Conservation (phyloP, 2,888 invertebrate species). For the Caenorhabditis virilis region DNA sequence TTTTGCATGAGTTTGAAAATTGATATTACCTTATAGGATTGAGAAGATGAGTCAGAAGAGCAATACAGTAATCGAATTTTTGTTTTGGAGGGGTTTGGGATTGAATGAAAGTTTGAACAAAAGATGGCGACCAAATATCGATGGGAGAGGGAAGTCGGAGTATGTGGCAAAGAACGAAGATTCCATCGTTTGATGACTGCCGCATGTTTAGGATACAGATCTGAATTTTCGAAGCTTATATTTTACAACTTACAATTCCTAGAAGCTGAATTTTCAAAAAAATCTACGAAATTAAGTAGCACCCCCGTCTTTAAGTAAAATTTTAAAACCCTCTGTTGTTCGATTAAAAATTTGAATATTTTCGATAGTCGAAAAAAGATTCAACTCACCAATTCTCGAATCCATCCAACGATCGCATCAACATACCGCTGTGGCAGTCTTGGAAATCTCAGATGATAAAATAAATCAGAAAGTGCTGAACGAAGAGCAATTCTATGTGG, state of each 20-base stretch:
- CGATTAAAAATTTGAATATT: background rate
- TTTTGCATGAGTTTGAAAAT: background rate
- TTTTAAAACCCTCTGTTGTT: no score
- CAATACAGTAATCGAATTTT: conserved; percentile 61
- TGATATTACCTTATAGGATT: conserved; percentile 52
- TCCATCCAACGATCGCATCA: conserved; percentile 59
- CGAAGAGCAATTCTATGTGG: conserved; percentile 23
- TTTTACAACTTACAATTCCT: no score
- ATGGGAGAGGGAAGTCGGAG: conserved; percentile 62
- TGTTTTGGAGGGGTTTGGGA: conserved; percentile 41
- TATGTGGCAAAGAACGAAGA: conserved; percentile 61
- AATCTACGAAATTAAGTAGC: no score
- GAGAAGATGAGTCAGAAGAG: conserved; percentile 58
- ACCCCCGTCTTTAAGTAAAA: no score
- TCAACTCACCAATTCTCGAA: conserved; percentile 54
- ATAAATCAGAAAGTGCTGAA: conserved; percentile 60
- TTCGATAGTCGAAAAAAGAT: conserved; percentile 3
- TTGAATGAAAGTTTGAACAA: conserved; percentile 55
- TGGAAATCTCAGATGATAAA: conserved; percentile 60
- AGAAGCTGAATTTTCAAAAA: no score
- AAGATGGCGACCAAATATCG: conserved; percentile 55
- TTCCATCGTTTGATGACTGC: conserved; percentile 55
- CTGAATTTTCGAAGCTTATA: no score
- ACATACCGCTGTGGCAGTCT: conserved; percentile 49
- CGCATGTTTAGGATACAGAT: conserved; percentile 54